Conservation (phyloP, 2,113 vertebrate genomes). For the Felis catus region DNA sequence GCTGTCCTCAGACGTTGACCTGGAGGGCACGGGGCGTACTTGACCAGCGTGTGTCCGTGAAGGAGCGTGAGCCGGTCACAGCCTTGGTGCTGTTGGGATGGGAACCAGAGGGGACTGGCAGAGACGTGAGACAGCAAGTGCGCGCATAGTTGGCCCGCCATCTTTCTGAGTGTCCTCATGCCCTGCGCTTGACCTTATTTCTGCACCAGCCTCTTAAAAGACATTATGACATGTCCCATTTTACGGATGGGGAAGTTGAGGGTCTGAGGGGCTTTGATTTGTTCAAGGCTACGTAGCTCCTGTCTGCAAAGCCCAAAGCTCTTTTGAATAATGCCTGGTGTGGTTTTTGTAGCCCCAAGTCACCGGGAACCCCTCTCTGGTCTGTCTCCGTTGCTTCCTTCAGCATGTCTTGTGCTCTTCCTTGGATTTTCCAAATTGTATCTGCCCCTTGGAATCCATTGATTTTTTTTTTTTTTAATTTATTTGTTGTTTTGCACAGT, state of each 20-base stretch:
- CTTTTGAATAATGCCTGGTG: neutral
- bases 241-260: neutral
- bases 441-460: neutral
- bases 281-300: neutral
- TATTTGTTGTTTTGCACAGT: neutral
- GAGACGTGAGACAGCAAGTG: neutral
- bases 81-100: neutral
- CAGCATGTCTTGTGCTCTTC: neutral
- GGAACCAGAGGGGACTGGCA: neutral
- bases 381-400: neutral
- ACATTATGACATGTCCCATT: neutral
- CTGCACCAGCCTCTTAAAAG: neutral
- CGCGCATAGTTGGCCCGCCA: neutral
- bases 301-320: neutral
- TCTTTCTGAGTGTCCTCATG: neutral
- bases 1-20: neutral
- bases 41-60: neutral
- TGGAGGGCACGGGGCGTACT: too few relatives aligned
- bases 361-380: neutral
- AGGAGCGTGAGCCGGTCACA: neutral
- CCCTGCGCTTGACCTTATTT: neutral
- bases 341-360: neutral
- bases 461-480: neutral
- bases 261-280: neutral
- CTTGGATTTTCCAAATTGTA: slow-evolving; percentile 24